Evolutionary conservation across 1,140 invertebrate genomes (phyloP).

Genomic region (Brachystomella parvula): DNA sequence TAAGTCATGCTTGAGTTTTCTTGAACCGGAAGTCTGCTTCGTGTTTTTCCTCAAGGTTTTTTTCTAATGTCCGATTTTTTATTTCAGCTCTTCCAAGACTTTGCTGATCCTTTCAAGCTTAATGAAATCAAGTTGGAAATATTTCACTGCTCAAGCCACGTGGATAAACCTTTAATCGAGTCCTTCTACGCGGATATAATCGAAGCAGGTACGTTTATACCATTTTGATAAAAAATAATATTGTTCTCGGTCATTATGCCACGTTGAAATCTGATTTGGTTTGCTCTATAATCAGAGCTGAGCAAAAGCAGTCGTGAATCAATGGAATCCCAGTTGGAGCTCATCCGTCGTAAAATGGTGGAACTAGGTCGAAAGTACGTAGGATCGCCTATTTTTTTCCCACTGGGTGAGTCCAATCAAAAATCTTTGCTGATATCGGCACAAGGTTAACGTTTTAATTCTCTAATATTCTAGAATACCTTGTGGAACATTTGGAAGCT

Average conservation of each 20-base stretch:
- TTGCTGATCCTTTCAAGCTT: constrained; percentile 49
- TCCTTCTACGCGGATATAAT: constrained; percentile 51
- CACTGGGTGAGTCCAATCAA: constrained; percentile 44
- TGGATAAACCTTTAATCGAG: constrained; percentile 48
- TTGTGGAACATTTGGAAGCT: constrained; percentile 35
- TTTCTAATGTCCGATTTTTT: constrained; percentile 36
- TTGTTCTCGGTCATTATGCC: not conserved
- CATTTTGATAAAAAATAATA: not conserved
- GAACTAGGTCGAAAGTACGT: constrained; percentile 45
- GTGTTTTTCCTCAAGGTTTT: constrained; percentile 1
- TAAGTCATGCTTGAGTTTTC: constrained; percentile 42
- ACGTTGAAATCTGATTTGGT: constrained; percentile 5
- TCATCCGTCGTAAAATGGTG: constrained; percentile 45
- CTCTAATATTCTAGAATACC: constrained; percentile 24
- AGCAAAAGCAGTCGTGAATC: constrained; percentile 16
- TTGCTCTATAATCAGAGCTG: constrained; percentile 31
- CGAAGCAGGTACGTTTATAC: constrained; percentile 46
- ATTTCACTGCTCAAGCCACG: constrained; percentile 48
- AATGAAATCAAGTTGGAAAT: constrained; percentile 51
- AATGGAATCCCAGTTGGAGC: constrained; percentile 40
- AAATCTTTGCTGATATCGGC: not conserved
- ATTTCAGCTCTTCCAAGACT: constrained; percentile 57
- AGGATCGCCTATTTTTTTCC: constrained; percentile 49
- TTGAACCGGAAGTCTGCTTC: constrained; percentile 57
- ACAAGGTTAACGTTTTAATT: not conserved